Percentiles rank a stretch among this genome's conserved stretches.
Evolutionary conservation across 2,113 vertebrate genomes (phyloP).

Genomic region (Thymallus thymallus): DNA sequence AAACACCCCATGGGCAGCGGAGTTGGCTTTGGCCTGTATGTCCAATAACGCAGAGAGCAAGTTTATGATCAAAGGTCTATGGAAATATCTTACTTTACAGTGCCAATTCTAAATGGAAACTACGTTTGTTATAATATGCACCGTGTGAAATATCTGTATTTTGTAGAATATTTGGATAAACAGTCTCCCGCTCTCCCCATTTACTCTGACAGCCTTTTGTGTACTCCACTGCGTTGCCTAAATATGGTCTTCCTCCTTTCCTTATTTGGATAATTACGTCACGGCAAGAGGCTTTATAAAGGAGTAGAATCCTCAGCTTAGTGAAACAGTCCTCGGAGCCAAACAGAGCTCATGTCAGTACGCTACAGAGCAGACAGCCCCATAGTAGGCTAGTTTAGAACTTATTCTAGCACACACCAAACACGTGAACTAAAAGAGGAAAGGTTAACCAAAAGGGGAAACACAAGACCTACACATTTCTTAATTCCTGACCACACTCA

Average conservation of each 20-base stretch:
- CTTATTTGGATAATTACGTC: conserved; percentile 92
- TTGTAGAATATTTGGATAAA: conserved; percentile 6
- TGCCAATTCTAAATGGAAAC: not conserved
- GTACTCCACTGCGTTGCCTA: conserved; percentile 79
- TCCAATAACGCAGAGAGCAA: no score
- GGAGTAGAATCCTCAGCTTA: conserved; percentile 62
- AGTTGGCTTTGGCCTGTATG: no score
- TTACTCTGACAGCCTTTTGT: conserved; percentile 69
- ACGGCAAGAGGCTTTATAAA: conserved; percentile 79
- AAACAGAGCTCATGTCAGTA: conserved; percentile 42
- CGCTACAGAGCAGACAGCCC: conserved; percentile 32
- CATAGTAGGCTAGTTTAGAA: not conserved
- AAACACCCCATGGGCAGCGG: not conserved
- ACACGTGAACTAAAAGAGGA: conserved; percentile 31
- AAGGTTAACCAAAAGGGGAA: no score
- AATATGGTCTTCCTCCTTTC: conserved; percentile 90
- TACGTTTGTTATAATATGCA: not conserved
- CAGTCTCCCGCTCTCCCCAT: conserved; percentile 28
- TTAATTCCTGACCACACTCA: not conserved
- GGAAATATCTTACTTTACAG: no score
- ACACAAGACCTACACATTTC: not conserved
- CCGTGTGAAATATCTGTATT: not conserved
- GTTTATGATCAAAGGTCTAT: no score
- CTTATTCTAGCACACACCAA: conserved; percentile 15
- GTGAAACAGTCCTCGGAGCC: conserved; percentile 50